phyloP scores from a whole-genome alignment of 2,113 vertebrate species.

The Fukomys damarensis region DNA sequence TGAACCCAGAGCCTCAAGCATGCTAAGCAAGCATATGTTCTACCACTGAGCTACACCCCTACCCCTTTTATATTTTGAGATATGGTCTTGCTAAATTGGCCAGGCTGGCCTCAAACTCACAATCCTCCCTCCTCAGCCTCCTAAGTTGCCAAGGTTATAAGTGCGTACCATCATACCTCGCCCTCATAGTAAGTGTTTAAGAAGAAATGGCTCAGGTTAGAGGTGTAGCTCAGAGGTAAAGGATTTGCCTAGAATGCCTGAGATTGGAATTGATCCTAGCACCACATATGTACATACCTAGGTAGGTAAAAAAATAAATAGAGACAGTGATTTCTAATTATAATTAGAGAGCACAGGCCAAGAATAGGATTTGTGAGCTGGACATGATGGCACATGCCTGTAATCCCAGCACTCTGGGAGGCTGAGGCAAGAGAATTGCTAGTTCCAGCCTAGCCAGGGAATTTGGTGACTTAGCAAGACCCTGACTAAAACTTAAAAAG shows the following conservation, averaged over 20 bases:
- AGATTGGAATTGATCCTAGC: neutral
- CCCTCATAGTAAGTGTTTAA: neutral
- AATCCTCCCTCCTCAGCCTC: neutral
- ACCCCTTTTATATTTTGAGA: neutral
- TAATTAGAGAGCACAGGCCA: conserved; percentile 5
- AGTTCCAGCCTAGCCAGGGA: no score
- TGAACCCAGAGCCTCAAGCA: neutral
- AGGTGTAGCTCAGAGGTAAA: neutral
- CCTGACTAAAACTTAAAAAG: neutral
- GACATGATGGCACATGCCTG: neutral
- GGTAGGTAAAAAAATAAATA: neutral
- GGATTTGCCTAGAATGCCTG: neutral
- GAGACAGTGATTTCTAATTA: neutral
- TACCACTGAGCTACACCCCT: neutral
- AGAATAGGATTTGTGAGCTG: conserved; percentile 32
- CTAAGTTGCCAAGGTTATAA: neutral
- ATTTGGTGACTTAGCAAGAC: neutral
- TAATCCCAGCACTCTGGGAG: neutral
- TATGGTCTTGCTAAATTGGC: neutral
- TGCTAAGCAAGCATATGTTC: neutral
- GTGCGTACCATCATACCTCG: neutral
- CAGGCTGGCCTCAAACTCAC: neutral
- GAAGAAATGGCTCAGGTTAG: neutral
- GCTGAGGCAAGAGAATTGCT: neutral
- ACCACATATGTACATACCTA: neutral